Conservation (phyloP, 2,113 vertebrate species). For the Colius striatus region DNA sequence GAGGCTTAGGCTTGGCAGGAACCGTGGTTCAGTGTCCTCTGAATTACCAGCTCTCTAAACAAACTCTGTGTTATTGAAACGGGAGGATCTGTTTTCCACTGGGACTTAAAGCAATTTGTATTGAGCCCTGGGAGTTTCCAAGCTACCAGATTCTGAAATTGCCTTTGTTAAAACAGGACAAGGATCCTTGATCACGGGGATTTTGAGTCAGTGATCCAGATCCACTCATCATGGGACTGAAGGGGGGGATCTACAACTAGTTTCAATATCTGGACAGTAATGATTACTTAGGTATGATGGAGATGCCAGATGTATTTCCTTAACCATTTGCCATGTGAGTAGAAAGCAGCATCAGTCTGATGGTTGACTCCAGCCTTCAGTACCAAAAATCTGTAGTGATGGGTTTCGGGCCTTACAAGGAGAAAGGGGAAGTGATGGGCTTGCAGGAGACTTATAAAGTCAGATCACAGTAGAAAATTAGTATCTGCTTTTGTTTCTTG, state of each 20-base stretch:
- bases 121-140: background rate
- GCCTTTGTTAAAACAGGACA: background rate
- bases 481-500: background rate
- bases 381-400: background rate
- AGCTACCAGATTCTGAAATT: constrained; percentile 25
- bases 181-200: background rate
- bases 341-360: background rate
- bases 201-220: background rate
- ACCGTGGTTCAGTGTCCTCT: constrained; percentile 1
- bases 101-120: constrained; percentile 12
- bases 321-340: background rate
- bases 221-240: background rate
- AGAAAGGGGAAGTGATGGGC: background rate
- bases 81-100: background rate
- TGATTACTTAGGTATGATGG: background rate
- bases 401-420: background rate
- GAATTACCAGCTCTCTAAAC: constrained; percentile 35
- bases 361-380: background rate
- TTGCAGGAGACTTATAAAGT: background rate
- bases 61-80: background rate
- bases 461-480: background rate
- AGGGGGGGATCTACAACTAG: background rate
- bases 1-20: constrained; percentile 5
- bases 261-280: background rate
- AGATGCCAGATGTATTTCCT: background rate